A percentile compares a stretch with the other conserved stretches of the same genome.
These are phyloP conservation scores for Tokudaia muenninki DNA, from an alignment of 2,797 vertebrate species.

Conservation along the genomic window DNA sequence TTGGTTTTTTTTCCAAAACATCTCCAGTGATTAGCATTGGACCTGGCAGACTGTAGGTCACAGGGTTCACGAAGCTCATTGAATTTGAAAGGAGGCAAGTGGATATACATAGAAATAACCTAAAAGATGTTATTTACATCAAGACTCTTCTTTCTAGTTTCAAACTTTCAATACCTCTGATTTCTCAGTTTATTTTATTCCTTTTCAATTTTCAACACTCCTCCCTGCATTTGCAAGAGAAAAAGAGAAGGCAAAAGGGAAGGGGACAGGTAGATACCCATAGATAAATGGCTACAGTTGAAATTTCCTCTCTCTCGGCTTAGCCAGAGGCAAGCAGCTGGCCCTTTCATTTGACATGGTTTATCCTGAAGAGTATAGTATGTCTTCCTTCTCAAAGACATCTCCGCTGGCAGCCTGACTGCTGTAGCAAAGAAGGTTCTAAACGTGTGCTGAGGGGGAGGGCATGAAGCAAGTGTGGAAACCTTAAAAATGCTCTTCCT, in stretches of 20 bases:
- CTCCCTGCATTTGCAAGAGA: background rate
- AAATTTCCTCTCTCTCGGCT: slow-evolving; percentile 16
- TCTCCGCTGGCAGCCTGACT: slow-evolving; percentile 13
- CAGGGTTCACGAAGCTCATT: background rate
- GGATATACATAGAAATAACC: slow-evolving; percentile 1
- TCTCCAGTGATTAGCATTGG: background rate
- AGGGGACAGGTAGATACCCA: slow-evolving; percentile 13
- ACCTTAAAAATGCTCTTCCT: slow-evolving; percentile 22
- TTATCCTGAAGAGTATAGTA: slow-evolving; percentile 45
- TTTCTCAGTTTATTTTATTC: slow-evolving; percentile 45
- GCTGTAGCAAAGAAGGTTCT: background rate
- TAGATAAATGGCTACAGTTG: slow-evolving; percentile 47
- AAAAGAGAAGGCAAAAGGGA: background rate
- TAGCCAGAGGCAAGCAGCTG: slow-evolving; percentile 42
- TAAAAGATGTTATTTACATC: background rate
- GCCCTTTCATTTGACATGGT: slow-evolving; percentile 55
- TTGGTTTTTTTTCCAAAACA: background rate
- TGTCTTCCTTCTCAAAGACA: slow-evolving; percentile 54
- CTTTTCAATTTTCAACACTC: background rate
- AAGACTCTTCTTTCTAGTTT: slow-evolving; percentile 28
- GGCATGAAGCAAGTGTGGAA: background rate
- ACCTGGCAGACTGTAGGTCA: background rate
- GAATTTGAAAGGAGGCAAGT: slow-evolving; percentile 31
- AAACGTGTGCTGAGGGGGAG: background rate
- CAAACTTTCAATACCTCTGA: slow-evolving; percentile 38